Conservation (phyloP, 2,113 vertebrate genomes). For the Rhea americana region DNA sequence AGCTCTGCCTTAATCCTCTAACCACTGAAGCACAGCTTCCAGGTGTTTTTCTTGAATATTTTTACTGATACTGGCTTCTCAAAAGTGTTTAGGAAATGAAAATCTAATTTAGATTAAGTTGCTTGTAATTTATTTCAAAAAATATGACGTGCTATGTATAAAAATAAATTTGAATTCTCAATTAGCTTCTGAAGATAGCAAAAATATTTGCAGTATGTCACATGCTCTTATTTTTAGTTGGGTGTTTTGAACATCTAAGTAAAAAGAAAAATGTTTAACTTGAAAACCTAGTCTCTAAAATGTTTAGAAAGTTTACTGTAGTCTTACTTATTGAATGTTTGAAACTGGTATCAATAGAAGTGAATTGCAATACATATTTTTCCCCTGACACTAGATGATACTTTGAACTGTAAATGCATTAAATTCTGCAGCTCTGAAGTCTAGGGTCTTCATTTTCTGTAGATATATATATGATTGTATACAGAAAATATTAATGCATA, state of each 20-base stretch:
- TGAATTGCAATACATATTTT: neutral
- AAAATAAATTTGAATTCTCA: neutral
- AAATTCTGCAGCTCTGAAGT: neutral
- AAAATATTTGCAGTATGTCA: neutral
- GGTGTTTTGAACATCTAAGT: neutral
- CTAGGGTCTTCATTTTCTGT: neutral
- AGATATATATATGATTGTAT: neutral
- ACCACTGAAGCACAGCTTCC: constrained; percentile 33
- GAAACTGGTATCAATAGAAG: neutral
- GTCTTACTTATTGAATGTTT: neutral
- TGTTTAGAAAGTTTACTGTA: neutral
- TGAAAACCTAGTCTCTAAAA: neutral
- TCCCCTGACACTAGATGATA: neutral
- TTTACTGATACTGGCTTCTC: neutral
- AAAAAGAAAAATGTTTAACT: neutral
- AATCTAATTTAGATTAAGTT: neutral
- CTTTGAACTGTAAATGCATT: neutral
- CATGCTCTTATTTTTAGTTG: neutral
- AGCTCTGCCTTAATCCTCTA: constrained; percentile 39
- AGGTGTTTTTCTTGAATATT: constrained; percentile 22
- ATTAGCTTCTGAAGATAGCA: neutral
- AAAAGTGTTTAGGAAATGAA: neutral
- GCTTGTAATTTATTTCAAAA: neutral
- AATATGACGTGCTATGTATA: neutral
- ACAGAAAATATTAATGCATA: neutral